phyloP scores from a whole-genome alignment of 1,140 invertebrate species.

The Heliconius melpomene region DNA sequence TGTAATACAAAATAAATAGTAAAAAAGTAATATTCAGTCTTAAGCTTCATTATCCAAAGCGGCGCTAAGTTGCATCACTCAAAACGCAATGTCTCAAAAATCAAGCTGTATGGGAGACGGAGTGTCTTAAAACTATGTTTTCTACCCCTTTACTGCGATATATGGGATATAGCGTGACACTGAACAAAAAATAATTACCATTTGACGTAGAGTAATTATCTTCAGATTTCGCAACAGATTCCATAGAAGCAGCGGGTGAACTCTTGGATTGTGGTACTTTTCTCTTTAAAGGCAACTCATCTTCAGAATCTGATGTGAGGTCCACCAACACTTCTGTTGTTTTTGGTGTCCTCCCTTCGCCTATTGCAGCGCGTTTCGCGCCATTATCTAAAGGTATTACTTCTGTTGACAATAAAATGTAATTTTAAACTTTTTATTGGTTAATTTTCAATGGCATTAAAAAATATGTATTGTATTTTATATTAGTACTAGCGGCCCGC shows the following conservation, averaged over 20 bases:
- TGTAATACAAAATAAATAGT: too few species aligned
- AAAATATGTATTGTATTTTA: too few species aligned
- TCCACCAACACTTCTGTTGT: conserved; percentile 68
- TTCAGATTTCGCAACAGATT: conserved; percentile 54
- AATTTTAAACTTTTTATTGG: background rate
- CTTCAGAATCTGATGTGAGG: conserved; percentile 77
- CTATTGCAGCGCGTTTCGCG: conserved; percentile 64
- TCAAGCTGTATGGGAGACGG: too few species aligned
- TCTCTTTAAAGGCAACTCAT: conserved; percentile 74
- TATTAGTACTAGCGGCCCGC: too few species aligned
- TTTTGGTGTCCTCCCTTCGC: conserved; percentile 60
- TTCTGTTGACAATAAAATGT: conserved; percentile 49
- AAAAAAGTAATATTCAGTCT: too few species aligned
- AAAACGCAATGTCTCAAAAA: too few species aligned
- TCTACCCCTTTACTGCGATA: background rate
- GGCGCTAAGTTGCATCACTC: too few species aligned
- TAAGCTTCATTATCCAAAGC: too few species aligned
- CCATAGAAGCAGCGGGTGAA: conserved; percentile 50
- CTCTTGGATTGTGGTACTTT: conserved; percentile 65
- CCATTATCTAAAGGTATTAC: conserved; percentile 72
- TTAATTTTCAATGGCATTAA: too few species aligned
- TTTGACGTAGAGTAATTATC: conserved; percentile 59
- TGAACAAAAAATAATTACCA: conserved; percentile 40
- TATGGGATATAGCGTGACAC: background rate
- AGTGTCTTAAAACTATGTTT: too few species aligned